phyloP scores from a whole-genome alignment of 2,113 vertebrate genomes.

The Balaeniceps rex region DNA sequence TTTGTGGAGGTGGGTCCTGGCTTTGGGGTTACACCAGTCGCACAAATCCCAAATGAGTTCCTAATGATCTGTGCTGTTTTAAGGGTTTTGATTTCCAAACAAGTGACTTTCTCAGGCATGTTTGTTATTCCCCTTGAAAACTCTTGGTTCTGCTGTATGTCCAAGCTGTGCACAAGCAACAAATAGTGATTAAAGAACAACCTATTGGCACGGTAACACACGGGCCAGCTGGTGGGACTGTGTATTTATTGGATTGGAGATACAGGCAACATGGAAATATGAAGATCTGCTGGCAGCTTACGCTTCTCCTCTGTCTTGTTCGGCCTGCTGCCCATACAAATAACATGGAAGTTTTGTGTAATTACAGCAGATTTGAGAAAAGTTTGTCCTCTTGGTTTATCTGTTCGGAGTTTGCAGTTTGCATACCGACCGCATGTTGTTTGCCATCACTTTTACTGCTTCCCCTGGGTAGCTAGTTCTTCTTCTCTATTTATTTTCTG shows the following conservation, averaged over 20 bases:
- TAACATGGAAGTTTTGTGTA: background rate
- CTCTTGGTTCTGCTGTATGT: background rate
- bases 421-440: accelerated
- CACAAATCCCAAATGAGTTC: background rate
- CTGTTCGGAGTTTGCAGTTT: background rate
- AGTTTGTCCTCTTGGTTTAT: background rate
- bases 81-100: background rate
- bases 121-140: background rate
- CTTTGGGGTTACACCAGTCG: background rate
- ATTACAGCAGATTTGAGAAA: background rate
- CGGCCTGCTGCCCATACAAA: background rate
- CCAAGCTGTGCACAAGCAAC: background rate
- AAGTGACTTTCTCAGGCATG: background rate
- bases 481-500: background rate
- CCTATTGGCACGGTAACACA: background rate
- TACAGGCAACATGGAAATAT: background rate
- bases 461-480: background rate
- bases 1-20: background rate
- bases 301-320: background rate
- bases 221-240: background rate
- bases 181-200: background rate
- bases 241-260: background rate
- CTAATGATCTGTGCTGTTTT: background rate
- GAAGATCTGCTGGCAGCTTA: background rate
- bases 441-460: background rate